Evolutionary conservation across 2,888 invertebrate genomes (phyloP).

Genomic region (Tetropium fuscum): DNA sequence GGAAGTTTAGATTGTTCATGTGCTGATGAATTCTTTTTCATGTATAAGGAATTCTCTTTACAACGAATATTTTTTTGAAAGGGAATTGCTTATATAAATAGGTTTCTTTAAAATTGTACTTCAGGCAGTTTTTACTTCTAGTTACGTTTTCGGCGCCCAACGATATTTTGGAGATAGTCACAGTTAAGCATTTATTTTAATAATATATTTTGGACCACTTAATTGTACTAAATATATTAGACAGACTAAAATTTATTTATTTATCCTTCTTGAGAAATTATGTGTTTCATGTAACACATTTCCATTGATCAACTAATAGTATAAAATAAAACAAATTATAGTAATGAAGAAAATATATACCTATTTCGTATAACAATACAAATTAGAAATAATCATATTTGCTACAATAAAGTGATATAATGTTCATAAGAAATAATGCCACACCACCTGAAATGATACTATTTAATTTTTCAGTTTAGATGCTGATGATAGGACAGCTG

Average conservation of each 20-base stretch:
- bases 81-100: constrained; percentile 12
- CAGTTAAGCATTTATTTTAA: neutral
- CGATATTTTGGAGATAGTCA: constrained; percentile 3
- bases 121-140: constrained; percentile 10
- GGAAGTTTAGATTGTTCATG: neutral
- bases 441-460: constrained; percentile 1
- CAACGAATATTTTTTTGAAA: neutral
- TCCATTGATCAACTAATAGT: too few relatives aligned
- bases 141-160: constrained; percentile 25
- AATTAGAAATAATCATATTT: too few relatives aligned
- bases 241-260: too few relatives aligned
- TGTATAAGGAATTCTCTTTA: constrained; percentile 15
- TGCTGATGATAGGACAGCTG: too few relatives aligned
- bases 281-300: too few relatives aligned
- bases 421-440: too few relatives aligned
- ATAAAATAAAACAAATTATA: too few relatives aligned
- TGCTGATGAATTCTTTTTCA: constrained; percentile 8
- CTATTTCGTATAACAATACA: too few relatives aligned
- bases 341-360: too few relatives aligned
- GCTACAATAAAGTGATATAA: constrained; percentile 3
- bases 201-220: neutral
- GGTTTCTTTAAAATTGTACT: constrained; percentile 18
- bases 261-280: too few relatives aligned
- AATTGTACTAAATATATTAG: neutral
- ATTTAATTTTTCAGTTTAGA: neutral